These are phyloP conservation scores for Xylota segnis DNA, from an alignment of 2,888 invertebrate genomes.

Conservation along the genomic window DNA sequence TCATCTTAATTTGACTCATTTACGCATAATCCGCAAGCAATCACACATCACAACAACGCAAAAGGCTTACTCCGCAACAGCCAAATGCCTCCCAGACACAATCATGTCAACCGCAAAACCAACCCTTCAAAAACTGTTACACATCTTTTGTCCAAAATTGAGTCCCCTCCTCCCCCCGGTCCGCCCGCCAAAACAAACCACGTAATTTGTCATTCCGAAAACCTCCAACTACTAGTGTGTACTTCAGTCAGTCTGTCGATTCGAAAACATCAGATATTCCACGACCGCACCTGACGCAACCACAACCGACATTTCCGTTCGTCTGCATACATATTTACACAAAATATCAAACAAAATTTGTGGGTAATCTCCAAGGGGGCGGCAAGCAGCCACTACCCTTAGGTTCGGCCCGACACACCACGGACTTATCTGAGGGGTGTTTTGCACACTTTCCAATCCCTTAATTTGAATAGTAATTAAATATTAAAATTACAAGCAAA, in stretches of 20 bases:
- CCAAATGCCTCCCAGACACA: conserved; percentile 14
- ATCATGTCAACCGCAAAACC: conserved; percentile 36
- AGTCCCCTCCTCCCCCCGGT: neutral
- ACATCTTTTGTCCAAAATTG: conserved; percentile 45
- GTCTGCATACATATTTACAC: conserved; percentile 74
- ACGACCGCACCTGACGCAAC: conserved; percentile 75
- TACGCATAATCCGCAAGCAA: neutral
- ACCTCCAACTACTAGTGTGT: conserved; percentile 63
- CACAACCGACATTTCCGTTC: conserved; percentile 69
- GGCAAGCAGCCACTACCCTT: conserved; percentile 21
- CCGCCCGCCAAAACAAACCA: conserved; percentile 36
- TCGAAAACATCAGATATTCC: conserved; percentile 67
- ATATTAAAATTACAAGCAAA: conserved; percentile 77
- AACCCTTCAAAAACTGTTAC: conserved; percentile 42
- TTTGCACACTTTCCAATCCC: conserved; percentile 65
- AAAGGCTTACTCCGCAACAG: neutral
- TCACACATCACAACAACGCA: neutral
- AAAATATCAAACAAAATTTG: conserved; percentile 73
- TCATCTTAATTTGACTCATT: neutral
- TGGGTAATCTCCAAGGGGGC: conserved; percentile 46
- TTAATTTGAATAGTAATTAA: conserved; percentile 76
- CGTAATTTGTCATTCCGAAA: conserved; percentile 73
- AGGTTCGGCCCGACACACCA: conserved; percentile 32
- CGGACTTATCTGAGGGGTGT: conserved; percentile 9
- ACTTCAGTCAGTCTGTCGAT: conserved; percentile 36